phyloP scores from a whole-genome alignment of 2,888 invertebrate species.

The Plagiodera versicolora region DNA sequence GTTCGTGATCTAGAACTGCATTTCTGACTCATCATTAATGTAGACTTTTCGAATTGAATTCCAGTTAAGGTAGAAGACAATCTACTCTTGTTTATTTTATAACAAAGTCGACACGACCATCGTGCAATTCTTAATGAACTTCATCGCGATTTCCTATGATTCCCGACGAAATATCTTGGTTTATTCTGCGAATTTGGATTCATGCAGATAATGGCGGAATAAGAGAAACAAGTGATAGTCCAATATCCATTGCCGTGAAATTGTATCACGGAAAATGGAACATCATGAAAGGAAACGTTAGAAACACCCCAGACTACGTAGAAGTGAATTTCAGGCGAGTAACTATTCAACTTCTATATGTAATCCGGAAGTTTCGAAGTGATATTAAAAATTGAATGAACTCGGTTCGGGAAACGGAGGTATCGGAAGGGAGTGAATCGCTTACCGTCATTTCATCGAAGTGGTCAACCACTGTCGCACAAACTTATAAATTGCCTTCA shows the following conservation, averaged over 20 bases:
- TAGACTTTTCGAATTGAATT: too few species aligned
- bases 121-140: too few species aligned
- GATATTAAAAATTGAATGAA: conserved; percentile 41
- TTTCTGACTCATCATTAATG: too few species aligned
- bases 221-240: background rate
- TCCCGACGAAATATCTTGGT: too few species aligned
- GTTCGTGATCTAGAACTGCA: too few species aligned
- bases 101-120: too few species aligned
- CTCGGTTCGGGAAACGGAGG: conserved; percentile 37
- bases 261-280: background rate
- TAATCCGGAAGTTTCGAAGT: conserved; percentile 36
- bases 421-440: conserved; percentile 37
- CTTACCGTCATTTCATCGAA: conserved; percentile 37
- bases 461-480: conserved; percentile 30
- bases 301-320: conserved; percentile 23
- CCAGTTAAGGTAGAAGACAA: too few species aligned
- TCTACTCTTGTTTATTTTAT: too few species aligned
- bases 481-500: conserved; percentile 37
- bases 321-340: conserved; percentile 20
- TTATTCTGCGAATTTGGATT: background rate
- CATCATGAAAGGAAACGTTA: conserved; percentile 11
- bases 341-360: conserved; percentile 34
- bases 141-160: too few species aligned
- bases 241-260: background rate
- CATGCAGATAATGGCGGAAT: background rate